phyloP scores from a whole-genome alignment of 2,113 vertebrate genomes.

The Rattus rattus region DNA sequence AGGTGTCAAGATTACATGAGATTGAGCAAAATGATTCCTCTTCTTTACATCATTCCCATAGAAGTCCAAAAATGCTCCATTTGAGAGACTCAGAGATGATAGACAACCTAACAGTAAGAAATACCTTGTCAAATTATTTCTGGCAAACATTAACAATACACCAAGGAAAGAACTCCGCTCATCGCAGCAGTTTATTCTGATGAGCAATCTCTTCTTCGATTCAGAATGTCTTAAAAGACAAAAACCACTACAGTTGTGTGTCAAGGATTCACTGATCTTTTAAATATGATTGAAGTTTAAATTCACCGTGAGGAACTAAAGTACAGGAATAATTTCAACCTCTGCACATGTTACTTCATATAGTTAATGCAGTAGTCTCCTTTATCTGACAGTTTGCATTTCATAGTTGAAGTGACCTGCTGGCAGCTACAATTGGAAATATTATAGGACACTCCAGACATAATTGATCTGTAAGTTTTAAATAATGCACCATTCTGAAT shows the following conservation, averaged over 20 bases:
- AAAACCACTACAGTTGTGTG: slow-evolving; percentile 10
- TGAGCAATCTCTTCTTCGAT: slow-evolving; percentile 29
- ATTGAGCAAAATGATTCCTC: slow-evolving; percentile 17
- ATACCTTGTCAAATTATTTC: slow-evolving; percentile 9
- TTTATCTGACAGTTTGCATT: not conserved
- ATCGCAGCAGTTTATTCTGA: slow-evolving; percentile 46
- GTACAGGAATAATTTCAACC: not conserved
- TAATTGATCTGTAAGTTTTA: not conserved
- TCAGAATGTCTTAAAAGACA: slow-evolving; percentile 45
- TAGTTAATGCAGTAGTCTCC: slow-evolving; percentile 19
- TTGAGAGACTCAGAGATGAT: slow-evolving; percentile 24
- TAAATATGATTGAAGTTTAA: slow-evolving; percentile 48
- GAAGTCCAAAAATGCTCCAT: slow-evolving; percentile 6
- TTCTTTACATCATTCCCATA: not conserved
- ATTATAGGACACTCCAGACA: not conserved
- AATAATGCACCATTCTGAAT: not conserved
- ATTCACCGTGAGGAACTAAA: not conserved
- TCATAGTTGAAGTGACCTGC: not conserved
- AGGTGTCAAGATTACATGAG: slow-evolving; percentile 8
- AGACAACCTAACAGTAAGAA: slow-evolving; percentile 20
- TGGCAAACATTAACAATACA: slow-evolving; percentile 39
- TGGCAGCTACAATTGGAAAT: not conserved
- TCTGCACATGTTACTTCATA: not conserved
- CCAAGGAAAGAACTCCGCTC: not conserved
- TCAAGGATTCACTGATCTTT: slow-evolving; percentile 30